A percentile compares a stretch with the other conserved stretches of the same genome.
phyloP scores from a whole-genome alignment of 1,140 invertebrate genomes.

The Laupala kohalensis region DNA sequence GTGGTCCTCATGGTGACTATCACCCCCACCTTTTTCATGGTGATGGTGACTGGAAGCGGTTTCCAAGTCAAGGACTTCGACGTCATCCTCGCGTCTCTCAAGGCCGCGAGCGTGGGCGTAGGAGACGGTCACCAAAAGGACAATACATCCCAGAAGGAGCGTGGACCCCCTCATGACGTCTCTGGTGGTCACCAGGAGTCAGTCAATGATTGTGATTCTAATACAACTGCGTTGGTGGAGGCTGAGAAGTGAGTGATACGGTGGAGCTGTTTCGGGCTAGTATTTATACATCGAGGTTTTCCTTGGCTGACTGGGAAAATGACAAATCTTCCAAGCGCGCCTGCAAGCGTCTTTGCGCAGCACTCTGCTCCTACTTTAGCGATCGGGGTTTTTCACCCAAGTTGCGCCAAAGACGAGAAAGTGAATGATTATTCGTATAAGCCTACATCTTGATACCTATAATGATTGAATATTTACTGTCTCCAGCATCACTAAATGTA shows the following conservation, averaged over 20 bases:
- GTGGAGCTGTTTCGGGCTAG: too few relatives aligned
- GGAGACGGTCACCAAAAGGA: background rate
- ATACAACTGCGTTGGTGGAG: background rate
- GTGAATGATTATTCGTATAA: too few relatives aligned
- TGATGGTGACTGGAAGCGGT: conserved; percentile 16
- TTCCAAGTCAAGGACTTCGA: background rate
- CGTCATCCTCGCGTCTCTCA: background rate
- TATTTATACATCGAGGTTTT: background rate
- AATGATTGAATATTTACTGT: too few relatives aligned
- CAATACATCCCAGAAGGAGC: background rate
- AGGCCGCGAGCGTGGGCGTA: background rate
- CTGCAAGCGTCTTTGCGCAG: too few relatives aligned
- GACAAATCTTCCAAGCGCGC: too few relatives aligned
- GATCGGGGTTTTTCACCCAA: too few relatives aligned
- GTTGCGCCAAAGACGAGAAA: too few relatives aligned
- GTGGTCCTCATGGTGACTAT: conserved; percentile 41
- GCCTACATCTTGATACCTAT: too few relatives aligned
- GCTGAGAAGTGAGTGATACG: background rate
- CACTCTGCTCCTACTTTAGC: too few relatives aligned
- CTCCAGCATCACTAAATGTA: too few relatives aligned
- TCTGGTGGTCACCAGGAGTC: too few relatives aligned
- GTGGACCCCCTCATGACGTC: background rate
- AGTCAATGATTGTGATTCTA: too few relatives aligned
- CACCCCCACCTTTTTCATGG: conserved; percentile 39
- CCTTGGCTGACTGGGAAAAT: background rate